These are phyloP conservation scores for Ptychochromis oligacanthus DNA, from an alignment of 2,113 vertebrate species.

Conservation along the genomic window DNA sequence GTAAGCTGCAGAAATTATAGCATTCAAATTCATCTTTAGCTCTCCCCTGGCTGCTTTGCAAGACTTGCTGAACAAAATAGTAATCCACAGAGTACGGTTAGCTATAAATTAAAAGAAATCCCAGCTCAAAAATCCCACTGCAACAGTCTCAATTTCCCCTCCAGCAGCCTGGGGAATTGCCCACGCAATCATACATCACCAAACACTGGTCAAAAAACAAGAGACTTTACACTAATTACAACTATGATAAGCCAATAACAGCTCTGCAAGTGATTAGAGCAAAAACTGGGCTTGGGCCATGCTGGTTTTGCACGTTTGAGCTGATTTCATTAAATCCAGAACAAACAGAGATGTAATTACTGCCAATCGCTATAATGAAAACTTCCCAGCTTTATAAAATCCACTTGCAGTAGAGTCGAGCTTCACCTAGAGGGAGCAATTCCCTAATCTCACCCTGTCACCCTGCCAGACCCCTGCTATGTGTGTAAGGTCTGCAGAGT, in stretches of 20 bases:
- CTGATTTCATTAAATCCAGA: slow-evolving; percentile 61
- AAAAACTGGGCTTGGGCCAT: slow-evolving; percentile 51
- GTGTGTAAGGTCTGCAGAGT: slow-evolving; percentile 29
- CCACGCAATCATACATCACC: slow-evolving; percentile 40
- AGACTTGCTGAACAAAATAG: not conserved
- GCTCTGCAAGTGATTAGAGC: slow-evolving; percentile 56
- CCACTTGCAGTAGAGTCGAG: slow-evolving; percentile 30
- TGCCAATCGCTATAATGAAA: slow-evolving; percentile 16
- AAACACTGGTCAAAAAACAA: slow-evolving; percentile 35
- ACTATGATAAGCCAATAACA: slow-evolving; percentile 52
- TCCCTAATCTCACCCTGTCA: slow-evolving; percentile 38
- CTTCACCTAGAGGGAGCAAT: slow-evolving; percentile 57
- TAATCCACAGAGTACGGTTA: not conserved
- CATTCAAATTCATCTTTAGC: not conserved
- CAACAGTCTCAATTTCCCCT: slow-evolving; percentile 19
- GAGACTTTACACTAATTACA: slow-evolving; percentile 54
- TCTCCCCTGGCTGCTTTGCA: not conserved
- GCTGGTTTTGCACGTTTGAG: slow-evolving; percentile 41
- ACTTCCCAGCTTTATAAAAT: slow-evolving; percentile 19
- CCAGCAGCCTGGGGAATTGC: not conserved
- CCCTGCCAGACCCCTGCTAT: not conserved
- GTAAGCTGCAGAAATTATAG: not conserved
- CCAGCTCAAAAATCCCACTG: not conserved
- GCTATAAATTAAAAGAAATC: slow-evolving; percentile 8
- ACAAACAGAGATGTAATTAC: slow-evolving; percentile 61